These are phyloP conservation scores for Pelobates fuscus DNA, from an alignment of 2,113 vertebrate species.

Conservation along the genomic window DNA sequence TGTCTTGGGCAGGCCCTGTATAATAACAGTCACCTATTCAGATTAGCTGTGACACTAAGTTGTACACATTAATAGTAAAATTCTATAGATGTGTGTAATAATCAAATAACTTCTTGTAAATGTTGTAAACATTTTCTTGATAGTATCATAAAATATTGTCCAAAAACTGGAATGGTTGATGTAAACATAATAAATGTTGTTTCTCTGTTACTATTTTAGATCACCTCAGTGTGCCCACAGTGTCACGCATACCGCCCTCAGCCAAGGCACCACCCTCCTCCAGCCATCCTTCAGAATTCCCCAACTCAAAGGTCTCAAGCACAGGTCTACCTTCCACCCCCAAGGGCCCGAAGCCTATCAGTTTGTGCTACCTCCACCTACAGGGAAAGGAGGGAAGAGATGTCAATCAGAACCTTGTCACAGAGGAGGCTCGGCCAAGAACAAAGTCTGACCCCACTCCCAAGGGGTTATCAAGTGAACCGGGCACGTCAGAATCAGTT, in stretches of 20 bases:
- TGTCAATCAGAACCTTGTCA: constrained; percentile 93
- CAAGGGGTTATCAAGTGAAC: constrained; percentile 75
- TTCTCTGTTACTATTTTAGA: constrained; percentile 85
- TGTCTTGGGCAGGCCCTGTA: no score
- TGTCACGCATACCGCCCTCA: constrained; percentile 73
- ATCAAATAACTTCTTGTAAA: no score
- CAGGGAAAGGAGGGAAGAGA: constrained; percentile 89
- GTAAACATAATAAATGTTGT: background rate
- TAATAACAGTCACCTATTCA: no score
- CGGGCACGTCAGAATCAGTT: constrained; percentile 62
- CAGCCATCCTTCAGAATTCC: background rate
- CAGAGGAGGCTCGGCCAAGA: constrained; percentile 81
- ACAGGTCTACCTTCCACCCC: constrained; percentile 65
- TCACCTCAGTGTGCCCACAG: constrained; percentile 84
- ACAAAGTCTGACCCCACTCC: constrained; percentile 95
- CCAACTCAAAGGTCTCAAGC: constrained; percentile 52
- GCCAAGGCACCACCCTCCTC: constrained; percentile 65
- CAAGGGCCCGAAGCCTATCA: constrained; percentile 85
- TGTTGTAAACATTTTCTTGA: no score
- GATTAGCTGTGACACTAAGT: no score
- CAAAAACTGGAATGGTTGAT: no score
- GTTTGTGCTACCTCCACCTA: constrained; percentile 94
- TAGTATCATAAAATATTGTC: no score
- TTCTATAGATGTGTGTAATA: no score
- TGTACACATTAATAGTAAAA: no score